Evolutionary conservation across 2,113 vertebrate genomes (phyloP).

Genomic region (Zosterops lateralis): DNA sequence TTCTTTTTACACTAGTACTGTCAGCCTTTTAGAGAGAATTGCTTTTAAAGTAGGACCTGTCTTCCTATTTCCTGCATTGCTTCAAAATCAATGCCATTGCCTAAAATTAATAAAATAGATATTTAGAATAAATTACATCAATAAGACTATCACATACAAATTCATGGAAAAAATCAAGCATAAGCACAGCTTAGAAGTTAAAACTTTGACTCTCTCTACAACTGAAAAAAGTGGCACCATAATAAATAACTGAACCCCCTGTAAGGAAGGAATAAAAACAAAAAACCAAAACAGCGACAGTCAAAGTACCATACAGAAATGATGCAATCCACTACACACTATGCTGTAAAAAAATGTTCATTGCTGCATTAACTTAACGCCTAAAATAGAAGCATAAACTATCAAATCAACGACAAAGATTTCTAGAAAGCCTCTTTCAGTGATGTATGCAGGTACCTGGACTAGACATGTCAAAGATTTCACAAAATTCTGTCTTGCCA

Average conservation of each 20-base stretch:
- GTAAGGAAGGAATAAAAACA: neutral
- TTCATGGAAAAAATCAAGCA: neutral
- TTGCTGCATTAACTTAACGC: neutral
- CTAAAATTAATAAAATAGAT: neutral
- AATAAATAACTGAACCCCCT: neutral
- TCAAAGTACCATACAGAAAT: neutral
- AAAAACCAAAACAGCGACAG: neutral
- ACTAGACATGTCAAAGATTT: neutral
- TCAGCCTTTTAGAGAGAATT: neutral
- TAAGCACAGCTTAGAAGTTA: neutral
- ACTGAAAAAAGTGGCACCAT: neutral
- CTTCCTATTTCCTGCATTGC: neutral
- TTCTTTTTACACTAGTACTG: neutral
- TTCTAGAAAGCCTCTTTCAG: neutral
- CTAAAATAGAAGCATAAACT: neutral
- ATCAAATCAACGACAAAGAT: neutral
- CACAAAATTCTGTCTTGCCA: neutral
- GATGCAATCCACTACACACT: neutral
- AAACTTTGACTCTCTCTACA: neutral
- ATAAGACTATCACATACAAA: neutral
- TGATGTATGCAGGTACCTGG: rapidly evolving
- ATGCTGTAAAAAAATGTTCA: neutral
- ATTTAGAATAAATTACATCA: neutral
- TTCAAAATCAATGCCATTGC: neutral
- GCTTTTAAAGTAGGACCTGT: neutral